phyloP scores from a whole-genome alignment of 2,113 vertebrate genomes.

The Zonotrichia leucophrys region DNA sequence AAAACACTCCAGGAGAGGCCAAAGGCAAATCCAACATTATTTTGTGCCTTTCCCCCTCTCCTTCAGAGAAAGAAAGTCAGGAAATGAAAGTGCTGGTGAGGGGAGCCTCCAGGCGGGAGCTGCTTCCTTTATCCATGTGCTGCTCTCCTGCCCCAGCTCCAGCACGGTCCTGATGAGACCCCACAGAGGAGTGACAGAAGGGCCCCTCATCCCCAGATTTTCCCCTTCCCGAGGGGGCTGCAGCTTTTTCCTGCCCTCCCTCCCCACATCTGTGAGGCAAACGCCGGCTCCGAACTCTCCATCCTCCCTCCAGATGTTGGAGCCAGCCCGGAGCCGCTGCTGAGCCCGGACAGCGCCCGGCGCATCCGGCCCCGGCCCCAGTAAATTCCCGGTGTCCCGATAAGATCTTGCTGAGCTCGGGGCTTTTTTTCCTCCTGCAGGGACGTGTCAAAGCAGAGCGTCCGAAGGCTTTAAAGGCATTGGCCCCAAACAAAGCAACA shows the following conservation, averaged over 20 bases:
- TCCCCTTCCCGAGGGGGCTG: background rate
- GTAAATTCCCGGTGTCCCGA: background rate
- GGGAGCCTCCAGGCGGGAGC: background rate
- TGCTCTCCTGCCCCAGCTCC: background rate
- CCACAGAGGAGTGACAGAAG: rapidly evolving
- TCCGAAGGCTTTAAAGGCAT: background rate
- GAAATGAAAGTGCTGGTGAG: background rate
- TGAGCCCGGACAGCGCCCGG: background rate
- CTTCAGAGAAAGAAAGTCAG: background rate
- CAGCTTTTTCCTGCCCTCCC: background rate
- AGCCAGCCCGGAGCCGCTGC: background rate
- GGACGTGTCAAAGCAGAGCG: background rate
- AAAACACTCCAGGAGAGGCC: background rate
- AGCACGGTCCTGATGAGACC: background rate
- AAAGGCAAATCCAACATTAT: background rate
- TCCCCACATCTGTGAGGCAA: background rate
- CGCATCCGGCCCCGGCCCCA: background rate
- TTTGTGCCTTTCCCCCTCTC: background rate
- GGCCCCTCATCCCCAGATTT: background rate
- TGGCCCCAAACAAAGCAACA: background rate
- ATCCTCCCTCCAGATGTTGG: background rate
- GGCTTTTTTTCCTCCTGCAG: background rate
- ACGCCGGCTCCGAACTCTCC: background rate
- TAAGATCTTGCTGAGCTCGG: slow-evolving; percentile 51
- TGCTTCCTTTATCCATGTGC: rapidly evolving